Conservation (phyloP, 2,797 vertebrate species). For the Furcifer pardalis region DNA sequence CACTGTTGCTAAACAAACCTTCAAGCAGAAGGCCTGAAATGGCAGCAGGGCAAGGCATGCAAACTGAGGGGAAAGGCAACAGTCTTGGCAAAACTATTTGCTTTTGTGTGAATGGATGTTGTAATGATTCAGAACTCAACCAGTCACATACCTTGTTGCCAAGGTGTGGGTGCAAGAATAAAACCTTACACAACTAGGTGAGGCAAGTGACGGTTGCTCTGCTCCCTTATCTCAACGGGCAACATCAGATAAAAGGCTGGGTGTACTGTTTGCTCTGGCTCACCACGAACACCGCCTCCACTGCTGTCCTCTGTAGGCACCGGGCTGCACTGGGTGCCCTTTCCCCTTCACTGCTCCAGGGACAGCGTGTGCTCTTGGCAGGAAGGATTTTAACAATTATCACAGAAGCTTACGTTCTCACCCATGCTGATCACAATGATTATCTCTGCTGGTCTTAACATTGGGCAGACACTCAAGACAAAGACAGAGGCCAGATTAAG, state of each 20-base stretch:
- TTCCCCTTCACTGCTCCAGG: background rate
- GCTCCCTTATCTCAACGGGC: conserved; percentile 18
- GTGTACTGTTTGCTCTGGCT: conserved; percentile 22
- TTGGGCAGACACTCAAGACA: background rate
- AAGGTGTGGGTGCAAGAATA: background rate
- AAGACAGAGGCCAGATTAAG: background rate
- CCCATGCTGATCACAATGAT: background rate
- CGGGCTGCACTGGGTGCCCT: background rate
- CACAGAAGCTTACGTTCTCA: background rate
- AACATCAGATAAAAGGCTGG: conserved; percentile 26
- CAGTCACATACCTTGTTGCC: background rate
- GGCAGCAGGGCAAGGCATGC: background rate
- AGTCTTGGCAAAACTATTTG: background rate
- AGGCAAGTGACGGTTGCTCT: conserved; percentile 11
- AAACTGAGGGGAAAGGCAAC: background rate
- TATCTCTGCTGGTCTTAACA: background rate
- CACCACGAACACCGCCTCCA: background rate
- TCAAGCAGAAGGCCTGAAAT: background rate
- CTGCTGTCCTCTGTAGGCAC: background rate
- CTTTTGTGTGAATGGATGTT: background rate
- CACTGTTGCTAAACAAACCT: conserved; percentile 11
- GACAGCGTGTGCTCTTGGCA: conserved; percentile 22
- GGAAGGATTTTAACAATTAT: background rate
- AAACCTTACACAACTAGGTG: conserved; percentile 1
- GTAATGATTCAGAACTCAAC: conserved; percentile 11